Base-by-base conservation (phyloP, 30 jellyfish, hydroid and myxozoan genomes). In the Phacellophora camtschatica region DNA sequence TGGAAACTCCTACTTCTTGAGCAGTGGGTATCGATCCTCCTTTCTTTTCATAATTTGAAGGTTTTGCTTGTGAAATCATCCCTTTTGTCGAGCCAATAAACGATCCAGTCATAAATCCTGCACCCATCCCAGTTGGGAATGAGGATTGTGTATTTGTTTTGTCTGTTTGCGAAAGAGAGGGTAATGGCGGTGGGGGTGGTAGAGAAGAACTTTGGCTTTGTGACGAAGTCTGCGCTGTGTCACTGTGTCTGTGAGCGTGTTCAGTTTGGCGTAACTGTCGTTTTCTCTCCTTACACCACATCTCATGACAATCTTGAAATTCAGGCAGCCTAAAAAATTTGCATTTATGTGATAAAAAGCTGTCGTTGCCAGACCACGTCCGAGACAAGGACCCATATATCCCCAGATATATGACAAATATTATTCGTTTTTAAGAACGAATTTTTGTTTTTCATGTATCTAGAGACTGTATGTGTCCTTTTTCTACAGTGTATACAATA, bases 231-330 rank as follows among this genome's bases (percentile, higher is more conserved):
- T 59, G 86, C 13, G 83, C 3, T 10, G 68, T 28, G 10, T 82
- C 86, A 54, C 41, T 37, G 18, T 36, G 70, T 31, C 84, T 74
- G 27, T 84, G 86, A 9, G 87, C 51, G 27, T 82, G 92, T 18
- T 69, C 90, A 48, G 72, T 74, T 71, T 74, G 87, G 18, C 99
- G 95, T 18, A 95, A 97, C 62, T 77, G 87, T 57, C 96, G 86
- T 58, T 85, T 85, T 53, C 95, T 43, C 58, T 94, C 96, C 57
- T 94, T 94, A 45, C 96, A 89, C 97, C 97, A 88, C 99, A 94
- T 87, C 61, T 94, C 99, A 58, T 94, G 99, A 64, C 97, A 94
- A 70, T 94, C 97, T 79, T 94, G 97, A 81, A 88, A 87, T 11
- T 83, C 96, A 1, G 99, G 99, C 35, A 94, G 80, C 64, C 99